Percentiles rank a stretch among this genome's conserved stretches.
phyloP scores from a whole-genome alignment of 2,888 invertebrate species.

The Idaea dimidiata region DNA sequence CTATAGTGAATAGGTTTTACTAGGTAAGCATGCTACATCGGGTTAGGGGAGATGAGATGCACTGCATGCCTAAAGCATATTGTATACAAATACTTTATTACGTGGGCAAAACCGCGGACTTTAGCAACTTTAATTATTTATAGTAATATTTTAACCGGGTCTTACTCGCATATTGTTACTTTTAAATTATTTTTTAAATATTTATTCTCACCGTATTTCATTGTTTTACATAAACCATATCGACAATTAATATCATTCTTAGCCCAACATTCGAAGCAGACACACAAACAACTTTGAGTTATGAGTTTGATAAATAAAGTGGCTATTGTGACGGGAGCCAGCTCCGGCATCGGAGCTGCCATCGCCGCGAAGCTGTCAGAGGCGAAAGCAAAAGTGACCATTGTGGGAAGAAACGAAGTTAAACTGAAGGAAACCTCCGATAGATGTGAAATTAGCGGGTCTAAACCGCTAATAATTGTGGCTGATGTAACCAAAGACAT shows the following conservation, averaged over 20 bases:
- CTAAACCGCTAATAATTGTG: slow-evolving; percentile 32
- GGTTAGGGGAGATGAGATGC: too few species aligned
- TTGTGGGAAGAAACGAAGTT: slow-evolving; percentile 35
- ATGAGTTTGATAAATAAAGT: slow-evolving; percentile 39
- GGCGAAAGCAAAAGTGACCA: slow-evolving; percentile 32
- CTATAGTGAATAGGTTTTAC: too few species aligned
- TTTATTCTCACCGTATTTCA: neutral
- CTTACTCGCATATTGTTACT: too few species aligned
- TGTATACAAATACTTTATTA: too few species aligned
- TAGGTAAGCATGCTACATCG: too few species aligned
- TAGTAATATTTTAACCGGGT: too few species aligned
- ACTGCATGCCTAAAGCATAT: too few species aligned
- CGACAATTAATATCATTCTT: neutral
- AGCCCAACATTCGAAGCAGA: neutral
- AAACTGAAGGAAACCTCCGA: slow-evolving; percentile 32
- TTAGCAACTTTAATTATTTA: too few species aligned
- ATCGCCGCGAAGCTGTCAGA: slow-evolving; percentile 29
- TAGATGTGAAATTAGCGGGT: slow-evolving; percentile 30
- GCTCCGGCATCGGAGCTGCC: slow-evolving; percentile 38
- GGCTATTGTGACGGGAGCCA: slow-evolving; percentile 36
- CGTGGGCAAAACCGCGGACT: too few species aligned
- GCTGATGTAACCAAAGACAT: slow-evolving; percentile 37
- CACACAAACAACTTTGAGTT: neutral
- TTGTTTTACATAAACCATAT: neutral
- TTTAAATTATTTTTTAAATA: neutral